Evolutionary conservation across 2,888 invertebrate genomes (phyloP), one percentile per base, ranked within the genome.

Genomic region (Dromius quadrimaculatus): DNA sequence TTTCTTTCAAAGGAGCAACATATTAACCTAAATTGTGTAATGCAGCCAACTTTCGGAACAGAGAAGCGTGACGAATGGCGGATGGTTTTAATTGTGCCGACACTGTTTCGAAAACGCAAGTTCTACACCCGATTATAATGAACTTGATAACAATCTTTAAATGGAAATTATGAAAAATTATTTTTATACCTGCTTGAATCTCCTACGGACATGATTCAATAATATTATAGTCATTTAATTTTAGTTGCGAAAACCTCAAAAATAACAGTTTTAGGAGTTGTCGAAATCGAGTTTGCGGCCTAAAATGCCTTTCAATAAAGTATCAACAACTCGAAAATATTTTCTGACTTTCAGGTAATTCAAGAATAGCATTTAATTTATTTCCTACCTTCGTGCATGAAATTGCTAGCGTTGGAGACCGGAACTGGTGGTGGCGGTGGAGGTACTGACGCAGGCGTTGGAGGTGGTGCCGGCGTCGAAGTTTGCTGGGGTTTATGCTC

Each of bases 351-450:
- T n/a, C n/a, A n/a, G n/a, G n/a, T n/a, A n/a, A n/a, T n/a, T n/a
- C n/a, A n/a, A n/a, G n/a, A n/a, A n/a, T n/a, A n/a, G n/a, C n/a
- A n/a, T n/a, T n/a, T n/a, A n/a, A n/a, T n/a, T n/a, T n/a, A n/a
- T n/a, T n/a, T n/a, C 88, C 85, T 78, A 89, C 88, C 88, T 72
- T 88, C 88, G 81, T 88, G 86, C 73, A 83, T 76, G 75, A 82
- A 82, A 41, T 76, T 28, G 50, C 76, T 11, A 77, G 75, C 54
- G 75, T 75, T 23, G 23, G 50, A 54, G 28, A 28, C 28, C 28
- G 28, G 28, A 8, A 57, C 78, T 75, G 23, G 79, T 75, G 20
- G 79, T 74, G 13, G 72, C 43, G 9, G 43, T 3, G 47, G 22
- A n/a, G 47, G 19, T 6, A 23, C n/a, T 8, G 63, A 15, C 34